phyloP scores from a whole-genome alignment of 53 echinoderm and acorn worm species.

The Apostichopus leukothele region DNA sequence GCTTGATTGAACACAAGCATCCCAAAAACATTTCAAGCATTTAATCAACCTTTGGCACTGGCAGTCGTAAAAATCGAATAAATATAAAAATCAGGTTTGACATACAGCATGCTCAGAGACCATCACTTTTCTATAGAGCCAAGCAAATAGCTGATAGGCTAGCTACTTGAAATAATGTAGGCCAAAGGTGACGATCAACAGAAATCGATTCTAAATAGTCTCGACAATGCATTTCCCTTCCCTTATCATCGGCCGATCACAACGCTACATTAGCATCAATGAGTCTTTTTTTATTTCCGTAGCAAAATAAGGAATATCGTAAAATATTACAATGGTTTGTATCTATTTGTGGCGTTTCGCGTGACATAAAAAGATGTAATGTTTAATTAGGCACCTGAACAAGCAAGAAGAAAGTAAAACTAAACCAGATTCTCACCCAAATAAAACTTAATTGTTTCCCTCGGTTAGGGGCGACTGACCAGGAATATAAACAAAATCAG shows the following conservation, averaged over 20 bases:
- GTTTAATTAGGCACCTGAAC: neutral
- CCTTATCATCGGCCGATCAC: neutral
- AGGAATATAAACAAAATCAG: neutral
- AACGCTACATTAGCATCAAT: neutral
- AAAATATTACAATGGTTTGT: neutral
- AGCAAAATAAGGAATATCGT: neutral
- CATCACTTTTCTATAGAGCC: too few species aligned
- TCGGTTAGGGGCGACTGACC: neutral
- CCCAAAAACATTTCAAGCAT: neutral
- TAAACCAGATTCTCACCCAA: neutral
- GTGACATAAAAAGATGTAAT: neutral
- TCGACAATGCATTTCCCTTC: neutral
- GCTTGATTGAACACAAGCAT: too few species aligned
- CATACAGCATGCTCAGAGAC: too few species aligned
- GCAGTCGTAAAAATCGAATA: neutral
- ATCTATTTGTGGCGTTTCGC: neutral
- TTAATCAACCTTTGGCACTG: neutral
- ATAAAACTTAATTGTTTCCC: neutral
- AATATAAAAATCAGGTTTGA: too few species aligned
- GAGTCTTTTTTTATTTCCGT: neutral
- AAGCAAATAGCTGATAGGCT: too few species aligned
- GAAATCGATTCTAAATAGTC: neutral
- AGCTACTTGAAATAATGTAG: neutral
- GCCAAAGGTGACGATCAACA: neutral
- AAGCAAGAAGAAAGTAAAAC: neutral